phyloP scores from a whole-genome alignment of 2,797 vertebrate species.

The Megalops cyprinoides region DNA sequence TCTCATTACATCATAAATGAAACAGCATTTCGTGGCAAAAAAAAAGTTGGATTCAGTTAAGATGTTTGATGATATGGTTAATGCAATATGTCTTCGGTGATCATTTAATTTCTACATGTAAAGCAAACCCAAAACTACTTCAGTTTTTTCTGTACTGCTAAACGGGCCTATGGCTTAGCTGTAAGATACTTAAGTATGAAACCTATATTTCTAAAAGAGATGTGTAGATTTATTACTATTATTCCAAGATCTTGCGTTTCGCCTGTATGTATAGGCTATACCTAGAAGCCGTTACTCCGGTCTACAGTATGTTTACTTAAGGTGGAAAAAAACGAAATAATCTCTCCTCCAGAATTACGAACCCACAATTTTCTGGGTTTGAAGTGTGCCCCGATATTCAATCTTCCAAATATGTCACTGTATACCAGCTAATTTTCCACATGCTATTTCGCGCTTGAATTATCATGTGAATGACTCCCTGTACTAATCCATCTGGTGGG shows the following conservation, averaged over 20 bases:
- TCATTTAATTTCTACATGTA: neutral
- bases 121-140: neutral
- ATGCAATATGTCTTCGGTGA: neutral
- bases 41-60: neutral
- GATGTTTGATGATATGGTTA: neutral
- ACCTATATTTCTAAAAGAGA: neutral
- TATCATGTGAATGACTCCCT: conserved; percentile 49
- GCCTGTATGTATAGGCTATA: neutral
- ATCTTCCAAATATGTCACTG: conserved; percentile 25
- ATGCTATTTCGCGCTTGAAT: conserved; percentile 57
- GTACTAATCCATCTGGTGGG: conserved; percentile 54
- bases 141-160: neutral
- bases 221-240: neutral
- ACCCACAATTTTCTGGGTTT: neutral
- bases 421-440: conserved; percentile 61
- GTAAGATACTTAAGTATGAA: neutral
- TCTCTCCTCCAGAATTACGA: neutral
- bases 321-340: neutral
- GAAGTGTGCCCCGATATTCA: conserved; percentile 4
- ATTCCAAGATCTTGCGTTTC: neutral
- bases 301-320: neutral
- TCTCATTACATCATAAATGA: neutral
- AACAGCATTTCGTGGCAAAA: neutral
- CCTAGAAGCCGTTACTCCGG: neutral
- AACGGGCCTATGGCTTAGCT: neutral